A percentile compares a stretch with the other conserved stretches of the same genome.
phyloP scores from a whole-genome alignment of 2,888 invertebrate species.

The Alloplasta piceator region DNA sequence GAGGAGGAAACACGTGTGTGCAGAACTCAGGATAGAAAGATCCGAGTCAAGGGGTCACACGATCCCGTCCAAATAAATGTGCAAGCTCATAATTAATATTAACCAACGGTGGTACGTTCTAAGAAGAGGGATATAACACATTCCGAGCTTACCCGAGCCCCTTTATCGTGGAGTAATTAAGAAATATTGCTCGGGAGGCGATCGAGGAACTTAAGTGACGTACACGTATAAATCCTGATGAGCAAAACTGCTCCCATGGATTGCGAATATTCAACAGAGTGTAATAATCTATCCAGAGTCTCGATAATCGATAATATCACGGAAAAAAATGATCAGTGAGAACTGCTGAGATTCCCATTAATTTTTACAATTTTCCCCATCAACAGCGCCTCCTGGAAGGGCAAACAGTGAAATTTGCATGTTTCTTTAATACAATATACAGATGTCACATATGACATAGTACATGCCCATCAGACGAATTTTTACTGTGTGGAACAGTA shows the following conservation, averaged over 20 bases:
- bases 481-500: too few species aligned
- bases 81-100: slow-evolving; percentile 77
- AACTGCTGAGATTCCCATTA: too few species aligned
- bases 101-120: slow-evolving; percentile 63
- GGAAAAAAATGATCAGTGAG: too few species aligned
- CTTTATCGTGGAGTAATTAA: slow-evolving; percentile 71
- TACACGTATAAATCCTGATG: slow-evolving; percentile 12
- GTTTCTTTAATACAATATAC: too few species aligned
- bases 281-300: slow-evolving; percentile 16
- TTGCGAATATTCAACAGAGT: slow-evolving; percentile 10
- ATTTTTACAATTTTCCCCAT: too few species aligned
- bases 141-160: slow-evolving; percentile 11
- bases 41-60: slow-evolving; percentile 39
- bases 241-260: slow-evolving; percentile 28
- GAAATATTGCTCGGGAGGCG: slow-evolving; percentile 66
- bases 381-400: too few species aligned
- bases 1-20: neutral
- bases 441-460: too few species aligned
- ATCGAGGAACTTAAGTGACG: slow-evolving; percentile 22
- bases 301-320: neutral
- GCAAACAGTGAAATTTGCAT: too few species aligned
- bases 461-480: too few species aligned
- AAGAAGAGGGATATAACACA: slow-evolving; percentile 30
- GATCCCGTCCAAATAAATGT: slow-evolving; percentile 73
- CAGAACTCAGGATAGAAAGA: slow-evolving; percentile 10